Evolutionary conservation across 2,888 invertebrate species (phyloP).

Genomic region (Hypomecis punctinalis): DNA sequence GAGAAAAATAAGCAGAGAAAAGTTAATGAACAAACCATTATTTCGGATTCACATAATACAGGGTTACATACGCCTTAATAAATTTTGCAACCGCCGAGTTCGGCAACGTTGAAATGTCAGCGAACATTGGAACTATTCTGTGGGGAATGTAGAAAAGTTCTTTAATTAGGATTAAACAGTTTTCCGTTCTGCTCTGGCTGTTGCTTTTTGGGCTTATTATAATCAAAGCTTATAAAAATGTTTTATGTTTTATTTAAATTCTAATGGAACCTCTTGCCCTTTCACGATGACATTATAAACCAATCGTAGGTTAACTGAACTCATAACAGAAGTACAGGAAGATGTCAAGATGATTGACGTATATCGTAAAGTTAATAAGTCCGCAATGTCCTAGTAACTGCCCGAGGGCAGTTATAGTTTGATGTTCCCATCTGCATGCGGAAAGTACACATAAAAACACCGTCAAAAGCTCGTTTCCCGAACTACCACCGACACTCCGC

Average conservation of each 20-base stretch:
- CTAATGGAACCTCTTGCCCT: too few species aligned
- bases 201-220: too few species aligned
- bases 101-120: conserved; percentile 10
- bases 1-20: too few species aligned
- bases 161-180: conserved; percentile 5
- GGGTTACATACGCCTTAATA: not conserved
- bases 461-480: conserved; percentile 17
- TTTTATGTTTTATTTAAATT: too few species aligned
- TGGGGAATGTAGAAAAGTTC: not conserved
- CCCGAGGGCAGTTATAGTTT: conserved; percentile 11
- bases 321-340: too few species aligned
- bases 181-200: not conserved
- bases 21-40: too few species aligned
- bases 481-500: conserved; percentile 6
- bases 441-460: conserved; percentile 22
- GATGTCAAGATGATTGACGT: not conserved
- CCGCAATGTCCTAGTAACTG: conserved; percentile 1
- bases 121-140: not conserved
- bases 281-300: too few species aligned
- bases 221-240: too few species aligned
- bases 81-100: conserved; percentile 7
- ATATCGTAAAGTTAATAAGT: conserved; percentile 2
- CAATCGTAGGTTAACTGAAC: too few species aligned
- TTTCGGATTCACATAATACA: too few species aligned
- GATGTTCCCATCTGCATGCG: conserved; percentile 22